Evolutionary conservation across 2,797 vertebrate species (phyloP), one percentile per base, ranked within the genome.

Genomic region (Onychomys torridus): DNA sequence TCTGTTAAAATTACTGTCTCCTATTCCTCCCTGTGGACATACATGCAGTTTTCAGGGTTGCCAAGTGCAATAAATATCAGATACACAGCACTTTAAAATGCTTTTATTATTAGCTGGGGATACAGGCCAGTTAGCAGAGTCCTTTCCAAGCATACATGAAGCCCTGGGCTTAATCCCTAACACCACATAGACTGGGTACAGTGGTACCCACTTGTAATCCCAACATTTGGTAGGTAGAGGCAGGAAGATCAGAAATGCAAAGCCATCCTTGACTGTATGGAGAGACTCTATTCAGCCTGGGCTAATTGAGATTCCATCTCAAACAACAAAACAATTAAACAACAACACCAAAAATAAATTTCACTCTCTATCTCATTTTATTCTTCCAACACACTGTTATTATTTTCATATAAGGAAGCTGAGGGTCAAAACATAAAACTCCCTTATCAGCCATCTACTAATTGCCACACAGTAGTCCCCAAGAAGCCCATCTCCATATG

Each of bases 331-430:
- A 61, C 32, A 55, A 29, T 82, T 61, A n/a, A 37, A 46, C n/a
- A 29, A 59, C 3, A 59, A 61, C 63, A 65, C 3, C 13, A 34
- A 67, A 71, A 37, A 71, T 37, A 71, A 71, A 71, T 0, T 83
- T 87, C 14, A 63, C 77, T 90, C 32, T 81, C 67, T 12, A 93
- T 86, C 14, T 82, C 21, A 79, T 84, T 91, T 85, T 59, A 88
- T 95, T 94, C 43, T 88, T 94, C 69, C 19, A 59, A 92, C 46
- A 90, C 81, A 91, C 5, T 67, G 69, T 83, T 69, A 88, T 81
- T 65, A 88, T 94, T 86, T 81, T 81, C 65, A 84, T 46, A n/a
- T 32, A 59, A 92, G 37, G 59, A 86, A 82, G 82, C 4, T 43
- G 57, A 88, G 25, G n/a, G 27, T 32, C 40, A 14, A 71, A 88